Base-by-base conservation (phyloP, 2,113 vertebrate species). In the Pelecanus crispus region DNA sequence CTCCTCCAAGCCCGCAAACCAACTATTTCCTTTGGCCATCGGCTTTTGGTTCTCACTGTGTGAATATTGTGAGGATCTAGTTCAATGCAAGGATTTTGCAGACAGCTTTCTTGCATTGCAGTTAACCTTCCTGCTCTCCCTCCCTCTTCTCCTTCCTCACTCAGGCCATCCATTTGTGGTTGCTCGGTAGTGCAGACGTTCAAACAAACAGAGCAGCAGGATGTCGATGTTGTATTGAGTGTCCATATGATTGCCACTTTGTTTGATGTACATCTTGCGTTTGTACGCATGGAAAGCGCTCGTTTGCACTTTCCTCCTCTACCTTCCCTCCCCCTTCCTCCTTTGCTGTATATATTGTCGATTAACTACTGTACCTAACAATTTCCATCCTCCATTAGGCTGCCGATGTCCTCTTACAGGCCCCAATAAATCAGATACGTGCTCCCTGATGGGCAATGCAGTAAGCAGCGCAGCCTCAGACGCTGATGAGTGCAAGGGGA, bases 91-190 rank as follows among this genome's bases (percentile, higher is more conserved):
- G 77, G 67, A 62, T 32, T 44, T 25, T 20, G 84, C 82, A 22
- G 71, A n/a, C 38, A 59, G 71, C 71, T 92, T 59, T 53, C 92
- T 92, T 94, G 86, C 92, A n/a, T 81, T 74, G 73, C 49, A 40
- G 74, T 86, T 71, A 85, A 79, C 45, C 11, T 73, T 40, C 38
- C 38, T 20, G 34, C 56, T 71, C 21, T 65, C 52, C 71, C 36
- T 88, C 49, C 58, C 28, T 19, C 58, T 42, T 75, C 70, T 44
- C 77, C 94, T 86, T 79, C 65, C 73, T 70, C 92, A 67, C 88
- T 90, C 93, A 73, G 83, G 90, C 92, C 93, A 74, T 86, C 80
- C 92, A 77, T 97, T 94, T 79, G 95, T 95, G 94, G 89, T 96
- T 94, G 93, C 95, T 47, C 1, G 0, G 42, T 93, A 68, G 93